A percentile compares a stretch with the other conserved stretches of the same genome.
phyloP scores from a whole-genome alignment of 2,113 vertebrate genomes.

The Leuciscus idus region DNA sequence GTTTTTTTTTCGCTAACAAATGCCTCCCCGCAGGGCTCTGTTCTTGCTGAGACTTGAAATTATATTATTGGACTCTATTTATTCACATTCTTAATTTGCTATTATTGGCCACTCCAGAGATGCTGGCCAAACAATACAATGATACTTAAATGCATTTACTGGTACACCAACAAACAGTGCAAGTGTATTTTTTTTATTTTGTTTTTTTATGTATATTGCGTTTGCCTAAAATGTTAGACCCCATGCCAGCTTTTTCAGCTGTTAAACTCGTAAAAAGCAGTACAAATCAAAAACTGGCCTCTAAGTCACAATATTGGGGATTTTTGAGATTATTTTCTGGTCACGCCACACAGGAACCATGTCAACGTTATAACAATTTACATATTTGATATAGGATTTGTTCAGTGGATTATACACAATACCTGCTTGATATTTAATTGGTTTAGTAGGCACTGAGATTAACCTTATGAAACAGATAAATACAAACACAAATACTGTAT shows the following conservation, averaged over 20 bases:
- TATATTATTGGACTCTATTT: conserved; percentile 36
- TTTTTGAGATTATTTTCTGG: background rate
- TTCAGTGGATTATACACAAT: conserved; percentile 78
- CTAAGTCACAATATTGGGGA: background rate
- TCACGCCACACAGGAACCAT: background rate
- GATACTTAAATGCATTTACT: conserved; percentile 8
- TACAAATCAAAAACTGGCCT: background rate
- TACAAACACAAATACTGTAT: background rate
- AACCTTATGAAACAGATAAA: conserved; percentile 58
- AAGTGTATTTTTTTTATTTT: background rate
- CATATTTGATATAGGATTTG: conserved; percentile 75
- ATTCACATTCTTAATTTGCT: conserved; percentile 33
- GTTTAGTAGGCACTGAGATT: conserved; percentile 75
- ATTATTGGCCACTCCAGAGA: conserved; percentile 20
- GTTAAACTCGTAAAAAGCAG: background rate
- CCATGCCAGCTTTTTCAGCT: background rate
- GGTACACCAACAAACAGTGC: background rate
- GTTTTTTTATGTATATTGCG: background rate
- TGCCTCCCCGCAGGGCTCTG: conserved; percentile 33
- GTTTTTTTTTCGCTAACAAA: conserved; percentile 21
- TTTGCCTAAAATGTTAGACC: background rate
- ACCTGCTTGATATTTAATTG: conserved; percentile 77
- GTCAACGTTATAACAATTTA: conserved; percentile 66
- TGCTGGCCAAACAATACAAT: conserved; percentile 3
- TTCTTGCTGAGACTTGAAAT: conserved; percentile 48